Base-by-base conservation (phyloP, 2,113 vertebrate genomes). In the Oreotrochilus melanogaster region DNA sequence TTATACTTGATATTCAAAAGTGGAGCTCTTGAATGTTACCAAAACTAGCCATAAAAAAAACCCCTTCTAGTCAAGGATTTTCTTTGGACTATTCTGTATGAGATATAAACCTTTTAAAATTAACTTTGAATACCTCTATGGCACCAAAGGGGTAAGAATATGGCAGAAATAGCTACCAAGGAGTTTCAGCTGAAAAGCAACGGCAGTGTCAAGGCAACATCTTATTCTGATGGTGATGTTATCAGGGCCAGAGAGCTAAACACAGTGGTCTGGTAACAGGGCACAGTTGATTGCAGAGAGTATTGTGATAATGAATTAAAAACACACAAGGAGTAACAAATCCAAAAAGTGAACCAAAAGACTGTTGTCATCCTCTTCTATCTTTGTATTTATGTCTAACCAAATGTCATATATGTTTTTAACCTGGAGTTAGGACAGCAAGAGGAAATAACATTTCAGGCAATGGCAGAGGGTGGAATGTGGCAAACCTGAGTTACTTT, bases 391-490 rank as follows among this genome's bases (percentile, higher is more conserved):
- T 50, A 10, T 31, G 11, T 70, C 47, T 66, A 33, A 21, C 21
- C 39, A 28, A 78, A 69, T 24, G 18, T 31, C 65, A 60, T 7
- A 17, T 10, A 5, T n/a, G 56, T 15, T 61, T 86, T 80, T 61
- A 65, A 30, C n/a, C 73, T 58, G 28, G 19, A 67, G 42, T 50
- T 60, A 72, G 66, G 56, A 67, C 43, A 87, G 73, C 39, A 56
- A 89, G 30, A 85, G 30, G 57, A 91, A 85, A 60, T 67, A 67
- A 66, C 25, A 57, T 70, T 72, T 69, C 74, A 79, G 66, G 66
- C 57, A 69, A 12, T 69, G 62, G 14, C 7, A 22, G 19, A 6
- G 27, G 35, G 25, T 78, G 56, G 39, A 72, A 78, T 9, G 27
- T 1, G 28, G 45, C 30, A 16, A 37, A 35, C 3, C 48, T 37